Evolutionary conservation across 2,797 vertebrate species (phyloP), one percentile per base, ranked within the genome.

Genomic region (Tinamus major): DNA sequence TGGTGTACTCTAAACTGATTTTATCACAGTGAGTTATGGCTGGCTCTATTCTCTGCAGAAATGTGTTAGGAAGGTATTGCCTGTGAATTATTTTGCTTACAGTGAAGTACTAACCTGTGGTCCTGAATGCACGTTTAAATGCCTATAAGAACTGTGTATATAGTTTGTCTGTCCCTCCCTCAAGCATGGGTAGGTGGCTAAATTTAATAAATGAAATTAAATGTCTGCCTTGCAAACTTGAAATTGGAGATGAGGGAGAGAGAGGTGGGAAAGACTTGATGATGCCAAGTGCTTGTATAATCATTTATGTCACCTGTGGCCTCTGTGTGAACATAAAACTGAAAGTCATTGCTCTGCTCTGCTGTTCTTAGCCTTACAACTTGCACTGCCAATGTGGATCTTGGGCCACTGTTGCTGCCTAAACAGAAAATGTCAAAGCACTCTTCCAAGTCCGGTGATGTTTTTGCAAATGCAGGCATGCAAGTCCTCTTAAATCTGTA

Each of bases 391-490:
- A 87, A 39, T 53, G 48, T 6, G 80, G 46, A 42, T 18, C 13
- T 29, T 69, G 49, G 65, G 6, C n/a, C 75, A 27, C 71, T 77
- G 6, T 5, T 46, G 26, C 64, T 71, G 14, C 58, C 79, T 46
- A 20, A 68, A 12, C 44, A 58, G 71, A 77, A 91, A 53, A 19
- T 0, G 0, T 4, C 17, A 23, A 59, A 4, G 44, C 1, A 0
- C 24, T n/a, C 12, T 42, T 11, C 62, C 9, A 20, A 27, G 6
- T 27, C 69, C 75, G 19, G 20, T 35, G 74, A 72, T 61, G 12
- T 51, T 44, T 44, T 81, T 61, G 42, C 21, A 59, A 19, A 15
- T 46, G 46, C 14, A 56, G 69, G 8, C 8, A 23, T 41, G 44
- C 31, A 89, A 75, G 27, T 65, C 46, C 3, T 19, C 58, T 65